A percentile compares a stretch with the other conserved stretches of the same genome.
These are phyloP conservation scores for Labrus mixtus DNA, from an alignment of 2,113 vertebrate genomes.

Conservation along the genomic window DNA sequence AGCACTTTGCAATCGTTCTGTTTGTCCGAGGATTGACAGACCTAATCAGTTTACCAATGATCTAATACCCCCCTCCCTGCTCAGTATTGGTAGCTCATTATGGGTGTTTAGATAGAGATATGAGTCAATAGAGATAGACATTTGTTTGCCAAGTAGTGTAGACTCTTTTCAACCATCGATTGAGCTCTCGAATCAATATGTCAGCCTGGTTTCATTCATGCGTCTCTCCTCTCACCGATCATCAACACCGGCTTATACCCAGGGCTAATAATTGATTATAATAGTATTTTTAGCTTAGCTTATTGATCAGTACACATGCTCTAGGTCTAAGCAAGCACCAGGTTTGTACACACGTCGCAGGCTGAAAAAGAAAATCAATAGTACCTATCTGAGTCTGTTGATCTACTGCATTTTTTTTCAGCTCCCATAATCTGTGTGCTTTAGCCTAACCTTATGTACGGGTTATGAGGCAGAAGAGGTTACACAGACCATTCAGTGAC, in stretches of 20 bases:
- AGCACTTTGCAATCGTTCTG: slow-evolving; percentile 11
- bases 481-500: slow-evolving; percentile 10
- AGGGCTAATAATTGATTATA: slow-evolving; percentile 70
- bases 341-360: slow-evolving; percentile 56
- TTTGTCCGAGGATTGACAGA: slow-evolving; percentile 52
- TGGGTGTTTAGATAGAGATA: slow-evolving; percentile 64
- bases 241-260: slow-evolving; percentile 57
- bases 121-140: slow-evolving; percentile 60
- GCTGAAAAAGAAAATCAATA: slow-evolving; percentile 56
- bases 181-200: slow-evolving; percentile 62
- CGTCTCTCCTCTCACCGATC: slow-evolving; percentile 48
- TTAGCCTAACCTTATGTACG: slow-evolving; percentile 44
- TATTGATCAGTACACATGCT: slow-evolving; percentile 62
- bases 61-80: slow-evolving; percentile 47
- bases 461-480: slow-evolving; percentile 39
- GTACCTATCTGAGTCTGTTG: slow-evolving; percentile 32
- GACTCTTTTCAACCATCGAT: slow-evolving; percentile 54
- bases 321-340: slow-evolving; percentile 32
- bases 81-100: slow-evolving; percentile 58
- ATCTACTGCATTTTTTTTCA: slow-evolving; percentile 40
- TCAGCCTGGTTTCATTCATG: slow-evolving; percentile 61
- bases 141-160: slow-evolving; percentile 60
- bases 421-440: slow-evolving; percentile 57
- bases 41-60: slow-evolving; percentile 71
- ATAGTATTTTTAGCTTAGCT: slow-evolving; percentile 74